Evolutionary conservation across 2,113 vertebrate genomes (phyloP), one percentile per base, ranked within the genome.

Genomic region (Misgurnus mizolepis): DNA sequence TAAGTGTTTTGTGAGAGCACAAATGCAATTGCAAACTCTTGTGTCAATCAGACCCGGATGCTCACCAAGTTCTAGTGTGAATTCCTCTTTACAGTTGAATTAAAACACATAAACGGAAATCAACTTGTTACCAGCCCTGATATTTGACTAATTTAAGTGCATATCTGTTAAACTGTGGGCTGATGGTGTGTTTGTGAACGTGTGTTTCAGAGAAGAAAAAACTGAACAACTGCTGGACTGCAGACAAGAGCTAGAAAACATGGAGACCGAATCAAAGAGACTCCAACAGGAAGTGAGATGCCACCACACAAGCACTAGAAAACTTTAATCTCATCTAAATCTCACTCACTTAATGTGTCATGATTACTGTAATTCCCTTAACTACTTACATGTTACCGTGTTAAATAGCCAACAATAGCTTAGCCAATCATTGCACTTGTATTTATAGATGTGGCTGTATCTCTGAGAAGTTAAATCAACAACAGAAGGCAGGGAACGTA

Each of bases 141-240:
- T 47, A 10, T 47, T 47, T 47, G 2, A 10, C 45, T 2, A 47
- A 8, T 7, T 47, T 7, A 47, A 8, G 4, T 47, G 45, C 10
- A 47, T 22, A 22, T 22, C 22, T 22, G 22, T 47, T 47, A 2
- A 34, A 34, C 27, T 47, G 0, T 77, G 47, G 22, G 60, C 18
- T 62, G 43, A 58, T 17, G 6, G n/a, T 58, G 7, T 65, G 53
- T 14, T 40, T n/a, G 71, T 78, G 65, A 9, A 5, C 83, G 11
- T 80, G 40, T 85, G 56, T 89, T 83, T 70, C 75, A 99, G 97
- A 71, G 97, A 99, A 88, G 97, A 99, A 88, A 99, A 99, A 89
- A 99, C 95, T 18, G 98, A 99, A 87, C 97, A 99, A 83, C 93
- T 98, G 61, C 81, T 98, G 89, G 98, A 99, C 89, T 98, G 95